These are phyloP conservation scores for Eurypyga helias DNA, from an alignment of 2,113 vertebrate genomes.

Conservation along the genomic window DNA sequence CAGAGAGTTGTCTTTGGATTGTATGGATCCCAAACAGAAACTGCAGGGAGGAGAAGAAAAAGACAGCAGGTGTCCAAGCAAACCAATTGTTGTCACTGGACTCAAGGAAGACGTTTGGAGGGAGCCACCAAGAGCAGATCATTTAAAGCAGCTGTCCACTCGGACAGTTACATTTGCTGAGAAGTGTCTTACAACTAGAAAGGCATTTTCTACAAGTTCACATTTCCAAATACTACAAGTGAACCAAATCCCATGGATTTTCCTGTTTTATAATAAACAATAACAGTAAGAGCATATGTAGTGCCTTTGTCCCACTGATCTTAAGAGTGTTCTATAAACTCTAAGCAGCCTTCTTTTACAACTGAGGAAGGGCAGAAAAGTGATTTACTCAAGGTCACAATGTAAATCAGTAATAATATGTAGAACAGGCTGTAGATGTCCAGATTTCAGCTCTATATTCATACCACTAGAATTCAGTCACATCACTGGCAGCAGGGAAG, in stretches of 20 bases:
- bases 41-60: constrained; percentile 14
- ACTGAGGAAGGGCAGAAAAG: neutral
- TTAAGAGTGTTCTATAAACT: neutral
- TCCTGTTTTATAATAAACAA: neutral
- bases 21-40: constrained; percentile 8
- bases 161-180: neutral
- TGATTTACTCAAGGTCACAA: neutral
- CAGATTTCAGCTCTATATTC: neutral
- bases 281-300: neutral
- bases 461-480: neutral
- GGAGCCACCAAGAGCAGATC: neutral
- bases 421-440: neutral
- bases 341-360: neutral
- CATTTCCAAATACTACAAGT: neutral
- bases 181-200: neutral
- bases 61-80: constrained; percentile 22
- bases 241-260: neutral
- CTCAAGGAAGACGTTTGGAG: neutral
- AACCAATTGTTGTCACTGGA: neutral
- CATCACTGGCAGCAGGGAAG: neutral
- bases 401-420: neutral
- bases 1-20: neutral
- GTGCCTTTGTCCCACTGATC: neutral
- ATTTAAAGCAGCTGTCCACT: constrained; percentile 1
- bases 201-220: neutral